Percentiles rank a stretch among this genome's conserved stretches.
phyloP scores from a whole-genome alignment of 2,113 vertebrate species.

The Uria lomvia region DNA sequence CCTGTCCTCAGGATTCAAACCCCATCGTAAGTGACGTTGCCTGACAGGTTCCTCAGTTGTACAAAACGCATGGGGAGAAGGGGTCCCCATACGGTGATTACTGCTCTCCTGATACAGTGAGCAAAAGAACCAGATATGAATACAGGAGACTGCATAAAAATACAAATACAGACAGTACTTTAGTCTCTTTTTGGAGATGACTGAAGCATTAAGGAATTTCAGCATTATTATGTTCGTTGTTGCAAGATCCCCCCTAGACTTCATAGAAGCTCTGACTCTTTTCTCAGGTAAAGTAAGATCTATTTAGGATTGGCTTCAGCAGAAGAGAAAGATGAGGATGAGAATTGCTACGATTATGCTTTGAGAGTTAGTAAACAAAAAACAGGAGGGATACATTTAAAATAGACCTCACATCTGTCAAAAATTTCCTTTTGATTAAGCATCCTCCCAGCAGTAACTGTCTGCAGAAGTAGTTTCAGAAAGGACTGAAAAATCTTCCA shows the following conservation, averaged over 20 bases:
- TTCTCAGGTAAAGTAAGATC: neutral
- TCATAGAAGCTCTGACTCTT: neutral
- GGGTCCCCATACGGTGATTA: neutral
- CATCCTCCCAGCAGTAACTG: neutral
- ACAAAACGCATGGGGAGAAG: neutral
- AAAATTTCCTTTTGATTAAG: constrained; percentile 25
- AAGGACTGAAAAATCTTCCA: neutral
- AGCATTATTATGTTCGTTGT: neutral
- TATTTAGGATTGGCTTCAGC: neutral
- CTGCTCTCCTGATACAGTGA: neutral
- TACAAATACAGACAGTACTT: neutral
- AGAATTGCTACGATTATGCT: neutral
- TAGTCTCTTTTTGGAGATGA: neutral
- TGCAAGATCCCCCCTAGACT: neutral
- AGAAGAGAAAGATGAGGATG: neutral
- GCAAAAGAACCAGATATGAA: neutral
- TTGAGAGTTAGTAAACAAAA: neutral
- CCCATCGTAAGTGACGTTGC: constrained; percentile 67
- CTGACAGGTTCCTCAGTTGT: neutral
- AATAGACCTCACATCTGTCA: neutral
- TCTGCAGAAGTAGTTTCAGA: neutral
- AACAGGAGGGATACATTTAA: neutral
- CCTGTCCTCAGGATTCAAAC: constrained; percentile 70
- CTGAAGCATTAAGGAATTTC: neutral
- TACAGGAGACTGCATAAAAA: neutral